A percentile compares a stretch with the other conserved stretches of the same genome.
These are phyloP conservation scores for Pseudococcus jackbeardsleyi DNA, from an alignment of 2,888 invertebrate genomes.

Conservation along the genomic window DNA sequence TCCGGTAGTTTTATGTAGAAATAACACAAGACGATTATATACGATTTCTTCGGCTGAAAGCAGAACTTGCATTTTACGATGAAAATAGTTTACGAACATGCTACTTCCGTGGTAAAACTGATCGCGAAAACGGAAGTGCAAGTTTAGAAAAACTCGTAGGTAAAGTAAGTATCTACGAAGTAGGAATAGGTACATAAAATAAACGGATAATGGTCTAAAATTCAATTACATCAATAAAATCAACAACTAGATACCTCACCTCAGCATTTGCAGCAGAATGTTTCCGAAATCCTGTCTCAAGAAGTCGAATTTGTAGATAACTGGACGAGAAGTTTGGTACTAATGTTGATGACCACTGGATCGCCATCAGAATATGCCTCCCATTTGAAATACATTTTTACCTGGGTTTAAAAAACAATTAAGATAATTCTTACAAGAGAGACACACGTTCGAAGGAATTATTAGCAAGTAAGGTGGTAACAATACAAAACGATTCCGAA, in stretches of 20 bases:
- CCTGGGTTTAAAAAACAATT: constrained; percentile 39
- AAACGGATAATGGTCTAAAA: background rate
- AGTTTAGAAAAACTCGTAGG: background rate
- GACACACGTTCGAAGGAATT: constrained; percentile 42
- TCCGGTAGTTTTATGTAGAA: background rate
- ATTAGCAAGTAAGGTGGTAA: constrained; percentile 33
- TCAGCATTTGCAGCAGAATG: too few species aligned
- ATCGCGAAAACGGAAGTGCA: background rate
- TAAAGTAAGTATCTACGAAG: too few species aligned
- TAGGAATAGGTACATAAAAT: background rate
- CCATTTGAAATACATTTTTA: constrained; percentile 25
- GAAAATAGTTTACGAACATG: too few species aligned
- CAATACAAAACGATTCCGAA: constrained; percentile 36
- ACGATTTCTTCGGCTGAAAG: background rate
- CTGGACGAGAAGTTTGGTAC: background rate
- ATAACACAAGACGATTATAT: background rate
- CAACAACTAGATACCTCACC: background rate
- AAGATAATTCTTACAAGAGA: constrained; percentile 35
- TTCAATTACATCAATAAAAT: background rate
- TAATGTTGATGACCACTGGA: constrained; percentile 4
- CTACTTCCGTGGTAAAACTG: too few species aligned
- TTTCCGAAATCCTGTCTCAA: background rate
- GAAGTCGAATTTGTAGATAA: background rate
- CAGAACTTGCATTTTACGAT: too few species aligned
- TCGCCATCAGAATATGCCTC: background rate